These are phyloP conservation scores for Chrosomus eos DNA, from an alignment of 2,797 vertebrate genomes.

Conservation along the genomic window DNA sequence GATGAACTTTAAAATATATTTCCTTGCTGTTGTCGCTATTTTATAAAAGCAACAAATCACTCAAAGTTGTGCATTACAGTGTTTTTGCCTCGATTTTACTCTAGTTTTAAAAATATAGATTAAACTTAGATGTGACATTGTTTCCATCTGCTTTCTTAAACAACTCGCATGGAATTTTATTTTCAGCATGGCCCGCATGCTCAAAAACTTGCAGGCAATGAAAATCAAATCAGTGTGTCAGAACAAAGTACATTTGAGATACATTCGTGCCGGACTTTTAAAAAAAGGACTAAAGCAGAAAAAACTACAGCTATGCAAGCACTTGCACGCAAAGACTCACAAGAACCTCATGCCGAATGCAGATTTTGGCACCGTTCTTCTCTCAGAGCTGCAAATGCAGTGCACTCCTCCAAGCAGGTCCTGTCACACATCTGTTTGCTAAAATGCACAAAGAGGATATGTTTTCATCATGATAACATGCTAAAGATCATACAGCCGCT, in stretches of 20 bases:
- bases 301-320: conserved; percentile 15
- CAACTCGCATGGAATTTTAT: neutral
- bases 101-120: neutral
- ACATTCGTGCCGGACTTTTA: conserved; percentile 15
- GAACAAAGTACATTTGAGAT: conserved; percentile 32
- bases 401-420: conserved; percentile 4
- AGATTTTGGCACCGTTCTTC: conserved; percentile 23
- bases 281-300: conserved; percentile 26
- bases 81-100: neutral
- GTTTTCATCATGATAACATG: conserved; percentile 6
- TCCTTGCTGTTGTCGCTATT: neutral
- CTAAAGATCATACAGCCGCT: neutral
- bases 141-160: conserved; percentile 30
- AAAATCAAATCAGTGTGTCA: conserved; percentile 47
- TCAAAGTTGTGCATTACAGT: neutral
- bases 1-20: neutral
- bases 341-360: conserved; percentile 34
- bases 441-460: conserved; percentile 20
- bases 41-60: neutral
- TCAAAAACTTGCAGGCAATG: conserved; percentile 35
- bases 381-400: conserved; percentile 16
- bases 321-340: conserved; percentile 42
- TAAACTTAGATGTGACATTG: neutral
- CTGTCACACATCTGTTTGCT: conserved; percentile 40
- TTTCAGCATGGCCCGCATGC: neutral